Evolutionary conservation across 2,888 invertebrate species (phyloP).

Genomic region (Ennomos erosarius): DNA sequence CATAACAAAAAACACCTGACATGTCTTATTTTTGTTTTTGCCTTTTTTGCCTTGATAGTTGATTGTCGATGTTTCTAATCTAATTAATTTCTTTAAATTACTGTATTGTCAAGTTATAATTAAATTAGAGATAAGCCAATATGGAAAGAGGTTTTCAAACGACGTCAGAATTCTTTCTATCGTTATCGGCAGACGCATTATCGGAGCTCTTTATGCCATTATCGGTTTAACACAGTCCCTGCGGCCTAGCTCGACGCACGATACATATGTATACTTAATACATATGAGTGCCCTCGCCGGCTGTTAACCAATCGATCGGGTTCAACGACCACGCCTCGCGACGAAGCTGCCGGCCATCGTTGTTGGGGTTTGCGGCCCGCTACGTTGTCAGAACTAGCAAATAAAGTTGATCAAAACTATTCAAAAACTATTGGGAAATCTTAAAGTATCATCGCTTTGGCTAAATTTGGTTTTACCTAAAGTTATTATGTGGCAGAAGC

Average conservation of each 20-base stretch:
- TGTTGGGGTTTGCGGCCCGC: slow-evolving; percentile 10
- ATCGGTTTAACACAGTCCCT: slow-evolving; percentile 14
- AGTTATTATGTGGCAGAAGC: too few relatives aligned
- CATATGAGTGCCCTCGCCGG: slow-evolving; percentile 10
- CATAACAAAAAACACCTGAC: too few relatives aligned
- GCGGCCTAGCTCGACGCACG: not conserved
- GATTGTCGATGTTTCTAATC: too few relatives aligned
- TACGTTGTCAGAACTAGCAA: slow-evolving; percentile 6
- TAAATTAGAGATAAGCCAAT: too few relatives aligned
- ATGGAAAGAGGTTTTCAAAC: too few relatives aligned
- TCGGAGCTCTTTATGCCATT: slow-evolving; percentile 3
- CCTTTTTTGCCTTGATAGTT: too few relatives aligned
- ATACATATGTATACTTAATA: not conserved
- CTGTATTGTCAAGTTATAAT: too few relatives aligned
- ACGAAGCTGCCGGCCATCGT: slow-evolving; percentile 7
- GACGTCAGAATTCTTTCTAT: slow-evolving; percentile 15
- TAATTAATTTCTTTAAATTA: too few relatives aligned
- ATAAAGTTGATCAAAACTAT: not conserved
- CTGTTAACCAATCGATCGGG: slow-evolving; percentile 30
- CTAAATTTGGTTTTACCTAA: too few relatives aligned
- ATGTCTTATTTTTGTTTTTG: too few relatives aligned
- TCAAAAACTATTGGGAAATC: not conserved
- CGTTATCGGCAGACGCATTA: slow-evolving; percentile 1
- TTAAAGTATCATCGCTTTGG: too few relatives aligned
- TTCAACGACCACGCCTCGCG: slow-evolving; percentile 22